Evolutionary conservation across 2,888 invertebrate species (phyloP).

Genomic region (Eupithecia vulgata): DNA sequence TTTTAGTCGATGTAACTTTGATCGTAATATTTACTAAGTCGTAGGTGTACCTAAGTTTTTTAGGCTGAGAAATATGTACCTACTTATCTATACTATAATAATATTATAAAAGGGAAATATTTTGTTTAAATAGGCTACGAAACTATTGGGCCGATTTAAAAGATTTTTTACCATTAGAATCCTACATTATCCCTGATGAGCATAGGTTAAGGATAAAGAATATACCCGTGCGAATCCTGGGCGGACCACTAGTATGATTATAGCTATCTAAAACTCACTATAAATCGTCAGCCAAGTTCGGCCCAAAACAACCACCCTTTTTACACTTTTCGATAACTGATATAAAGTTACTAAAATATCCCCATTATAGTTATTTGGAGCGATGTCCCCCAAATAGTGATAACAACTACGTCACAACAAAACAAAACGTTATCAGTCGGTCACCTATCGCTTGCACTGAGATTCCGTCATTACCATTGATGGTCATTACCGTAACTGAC

Average conservation of each 20-base stretch:
- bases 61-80: no score
- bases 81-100: no score
- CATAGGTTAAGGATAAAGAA: no score
- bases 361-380: not conserved
- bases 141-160: no score
- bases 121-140: no score
- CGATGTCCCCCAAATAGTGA: not conserved
- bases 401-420: conserved; percentile 12
- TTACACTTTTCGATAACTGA: no score
- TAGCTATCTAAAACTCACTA: not conserved
- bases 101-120: no score
- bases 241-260: not conserved
- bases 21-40: not conserved
- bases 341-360: not conserved
- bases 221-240: no score
- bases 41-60: not conserved
- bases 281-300: not conserved
- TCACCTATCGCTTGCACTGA: conserved; percentile 33
- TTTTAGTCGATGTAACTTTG: not conserved
- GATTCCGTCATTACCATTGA: conserved; percentile 43
- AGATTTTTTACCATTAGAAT: no score
- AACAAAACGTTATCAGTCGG: conserved; percentile 29
- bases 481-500: conserved; percentile 42
- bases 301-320: not conserved
- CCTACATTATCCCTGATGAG: no score